Evolutionary conservation across 2,888 invertebrate species (phyloP).

Genomic region (Mesodorylaimus sp.): DNA sequence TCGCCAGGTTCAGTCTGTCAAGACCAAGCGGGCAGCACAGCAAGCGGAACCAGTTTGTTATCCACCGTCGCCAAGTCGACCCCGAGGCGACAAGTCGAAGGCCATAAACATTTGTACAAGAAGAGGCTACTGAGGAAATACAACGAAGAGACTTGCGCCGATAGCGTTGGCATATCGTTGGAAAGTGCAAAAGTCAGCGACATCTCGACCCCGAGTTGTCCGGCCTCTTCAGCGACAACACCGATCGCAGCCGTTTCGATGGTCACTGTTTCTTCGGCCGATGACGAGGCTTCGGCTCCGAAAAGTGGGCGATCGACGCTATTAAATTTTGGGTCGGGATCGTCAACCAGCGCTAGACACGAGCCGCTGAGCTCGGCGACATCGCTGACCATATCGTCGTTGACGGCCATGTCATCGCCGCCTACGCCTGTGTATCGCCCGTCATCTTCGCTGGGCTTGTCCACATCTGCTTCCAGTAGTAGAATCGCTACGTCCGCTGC

Average conservation of each 20-base stretch:
- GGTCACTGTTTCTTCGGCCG: no score
- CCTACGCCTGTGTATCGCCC: no score
- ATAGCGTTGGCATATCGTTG: no score
- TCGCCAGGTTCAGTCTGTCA: neutral
- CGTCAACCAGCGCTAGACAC: neutral
- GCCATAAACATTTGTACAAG: conserved; percentile 16
- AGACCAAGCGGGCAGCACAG: neutral
- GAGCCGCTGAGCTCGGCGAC: neutral
- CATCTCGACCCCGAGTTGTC: no score
- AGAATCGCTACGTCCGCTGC: no score
- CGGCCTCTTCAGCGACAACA: no score
- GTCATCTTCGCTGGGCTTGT: no score
- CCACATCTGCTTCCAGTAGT: no score
- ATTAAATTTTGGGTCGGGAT: neutral
- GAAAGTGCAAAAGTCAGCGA: no score
- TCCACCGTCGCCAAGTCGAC: neutral
- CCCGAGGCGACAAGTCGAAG: neutral
- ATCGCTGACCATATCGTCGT: neutral
- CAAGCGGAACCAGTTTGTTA: neutral
- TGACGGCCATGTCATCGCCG: neutral
- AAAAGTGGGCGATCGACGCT: conserved; percentile 10
- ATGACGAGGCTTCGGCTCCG: no score
- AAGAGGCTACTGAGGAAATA: conserved; percentile 19
- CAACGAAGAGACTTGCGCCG: conserved; percentile 16
- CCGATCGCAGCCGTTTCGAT: no score